A percentile compares a stretch with the other conserved stretches of the same genome.
These are phyloP conservation scores for Archegozetes longisetosus DNA, from an alignment of 1,140 invertebrate genomes.

Conservation along the genomic window DNA sequence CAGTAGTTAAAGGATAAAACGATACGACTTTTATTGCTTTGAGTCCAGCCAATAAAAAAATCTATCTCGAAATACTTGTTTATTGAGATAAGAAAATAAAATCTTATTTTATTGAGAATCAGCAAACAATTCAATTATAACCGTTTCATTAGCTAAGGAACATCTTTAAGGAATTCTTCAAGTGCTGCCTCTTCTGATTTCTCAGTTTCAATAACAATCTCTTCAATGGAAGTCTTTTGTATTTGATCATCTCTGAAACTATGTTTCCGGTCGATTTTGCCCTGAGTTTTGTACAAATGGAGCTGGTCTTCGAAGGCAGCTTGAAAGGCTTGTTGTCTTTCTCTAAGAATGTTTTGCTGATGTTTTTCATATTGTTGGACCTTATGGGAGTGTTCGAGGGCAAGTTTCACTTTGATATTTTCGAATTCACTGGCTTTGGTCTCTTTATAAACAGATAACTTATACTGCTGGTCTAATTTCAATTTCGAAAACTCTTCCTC, in stretches of 20 bases:
- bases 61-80: too few relatives aligned
- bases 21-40: too few relatives aligned
- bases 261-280: background rate
- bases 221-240: background rate
- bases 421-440: background rate
- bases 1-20: too few relatives aligned
- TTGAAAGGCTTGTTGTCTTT: slow-evolving; percentile 46
- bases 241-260: background rate
- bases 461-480: background rate
- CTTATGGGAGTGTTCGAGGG: slow-evolving; percentile 39
- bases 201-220: background rate
- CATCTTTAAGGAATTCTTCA: background rate
- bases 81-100: too few relatives aligned
- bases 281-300: slow-evolving; percentile 36
- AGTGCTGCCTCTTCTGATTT: background rate
- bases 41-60: too few relatives aligned
- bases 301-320: slow-evolving; percentile 49
- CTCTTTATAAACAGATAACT: background rate
- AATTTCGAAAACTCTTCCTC: background rate
- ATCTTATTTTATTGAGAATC: too few relatives aligned
- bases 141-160: too few relatives aligned
- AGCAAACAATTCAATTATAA: too few relatives aligned
- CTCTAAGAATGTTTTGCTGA: slow-evolving; percentile 38
- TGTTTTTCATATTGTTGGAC: slow-evolving; percentile 38
- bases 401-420: slow-evolving; percentile 34